Percentiles rank a stretch among this genome's conserved stretches.
phyloP scores from a whole-genome alignment of 2,113 vertebrate genomes.

The Pseudopipra pipra region DNA sequence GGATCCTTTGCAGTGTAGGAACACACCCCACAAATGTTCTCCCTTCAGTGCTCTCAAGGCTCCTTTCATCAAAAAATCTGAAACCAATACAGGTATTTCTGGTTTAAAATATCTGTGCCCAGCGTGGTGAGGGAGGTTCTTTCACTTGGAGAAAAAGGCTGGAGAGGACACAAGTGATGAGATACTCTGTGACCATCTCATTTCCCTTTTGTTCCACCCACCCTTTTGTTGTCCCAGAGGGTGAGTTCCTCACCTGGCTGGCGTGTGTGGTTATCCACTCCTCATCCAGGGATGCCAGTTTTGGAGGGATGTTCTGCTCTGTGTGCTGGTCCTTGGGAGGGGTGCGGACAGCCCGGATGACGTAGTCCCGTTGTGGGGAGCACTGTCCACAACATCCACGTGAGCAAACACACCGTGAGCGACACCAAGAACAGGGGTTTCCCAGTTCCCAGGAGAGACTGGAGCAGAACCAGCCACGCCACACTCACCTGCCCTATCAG shows the following conservation, averaged over 20 bases:
- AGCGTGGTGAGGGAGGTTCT: fast-evolving
- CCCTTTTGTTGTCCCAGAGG: background rate
- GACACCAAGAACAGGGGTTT: background rate
- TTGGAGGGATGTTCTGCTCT: constrained; percentile 14
- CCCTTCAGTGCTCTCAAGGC: background rate
- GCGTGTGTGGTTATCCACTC: constrained; percentile 89
- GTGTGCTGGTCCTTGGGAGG: constrained; percentile 78
- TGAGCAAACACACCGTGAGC: background rate
- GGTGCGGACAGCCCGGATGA: constrained; percentile 82
- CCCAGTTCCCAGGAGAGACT: fast-evolving
- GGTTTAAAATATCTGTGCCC: background rate
- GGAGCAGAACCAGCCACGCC: background rate
- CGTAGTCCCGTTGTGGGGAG: constrained; percentile 84
- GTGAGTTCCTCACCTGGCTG: constrained; percentile 78
- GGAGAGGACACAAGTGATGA: background rate
- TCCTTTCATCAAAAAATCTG: background rate
- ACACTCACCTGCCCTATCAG: constrained; percentile 88
- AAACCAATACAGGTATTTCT: background rate
- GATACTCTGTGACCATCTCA: background rate
- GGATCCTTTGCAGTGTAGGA: background rate
- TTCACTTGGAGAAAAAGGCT: background rate
- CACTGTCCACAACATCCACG: constrained; percentile 71
- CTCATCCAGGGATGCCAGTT: constrained; percentile 70
- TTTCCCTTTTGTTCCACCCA: background rate
- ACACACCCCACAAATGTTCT: background rate